A percentile compares a stretch with the other conserved stretches of the same genome.
Conservation (phyloP, 1,140 invertebrate genomes). For the Panagrolaimus sp. region DNA sequence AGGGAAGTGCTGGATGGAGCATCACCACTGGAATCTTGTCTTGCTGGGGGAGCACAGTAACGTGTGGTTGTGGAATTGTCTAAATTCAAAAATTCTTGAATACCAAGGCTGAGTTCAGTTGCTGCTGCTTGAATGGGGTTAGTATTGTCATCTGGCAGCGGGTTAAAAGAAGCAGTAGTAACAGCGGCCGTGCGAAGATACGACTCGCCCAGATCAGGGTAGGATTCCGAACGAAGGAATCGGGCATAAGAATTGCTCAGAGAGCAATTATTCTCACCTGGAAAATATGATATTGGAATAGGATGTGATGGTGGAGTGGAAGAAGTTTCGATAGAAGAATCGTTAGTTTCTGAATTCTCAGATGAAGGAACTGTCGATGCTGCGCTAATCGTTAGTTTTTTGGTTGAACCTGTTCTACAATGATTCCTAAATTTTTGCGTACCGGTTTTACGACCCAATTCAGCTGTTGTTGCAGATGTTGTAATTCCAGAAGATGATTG, state of each 20-base stretch:
- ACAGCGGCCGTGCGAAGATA: constrained; percentile 28
- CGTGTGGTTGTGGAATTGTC: constrained; percentile 28
- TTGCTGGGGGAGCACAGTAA: constrained; percentile 7
- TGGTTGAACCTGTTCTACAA: constrained; percentile 2
- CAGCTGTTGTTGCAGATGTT: background rate
- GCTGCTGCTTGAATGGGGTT: constrained; percentile 20
- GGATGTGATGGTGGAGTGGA: constrained; percentile 10
- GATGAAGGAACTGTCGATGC: background rate
- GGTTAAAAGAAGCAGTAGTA: constrained; percentile 28
- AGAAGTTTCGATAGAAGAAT: background rate
- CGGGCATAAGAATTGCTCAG: constrained; percentile 17
- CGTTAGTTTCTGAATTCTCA: constrained; percentile 3
- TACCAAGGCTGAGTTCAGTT: constrained; percentile 13
- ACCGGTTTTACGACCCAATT: constrained; percentile 6
- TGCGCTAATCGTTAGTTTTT: constrained; percentile 14
- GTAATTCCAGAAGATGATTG: background rate
- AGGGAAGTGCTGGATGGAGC: constrained; percentile 10
- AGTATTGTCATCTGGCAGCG: constrained; percentile 14
- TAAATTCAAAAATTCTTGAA: constrained; percentile 23
- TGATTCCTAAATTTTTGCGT: constrained; percentile 11
- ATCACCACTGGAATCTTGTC: constrained; percentile 18
- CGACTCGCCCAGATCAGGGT: constrained; percentile 38
- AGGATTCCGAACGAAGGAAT: constrained; percentile 44
- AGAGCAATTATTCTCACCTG: constrained; percentile 24
- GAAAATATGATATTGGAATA: constrained; percentile 32